Base-by-base conservation (phyloP, 2,888 invertebrate species). In the Eudemis profundana region DNA sequence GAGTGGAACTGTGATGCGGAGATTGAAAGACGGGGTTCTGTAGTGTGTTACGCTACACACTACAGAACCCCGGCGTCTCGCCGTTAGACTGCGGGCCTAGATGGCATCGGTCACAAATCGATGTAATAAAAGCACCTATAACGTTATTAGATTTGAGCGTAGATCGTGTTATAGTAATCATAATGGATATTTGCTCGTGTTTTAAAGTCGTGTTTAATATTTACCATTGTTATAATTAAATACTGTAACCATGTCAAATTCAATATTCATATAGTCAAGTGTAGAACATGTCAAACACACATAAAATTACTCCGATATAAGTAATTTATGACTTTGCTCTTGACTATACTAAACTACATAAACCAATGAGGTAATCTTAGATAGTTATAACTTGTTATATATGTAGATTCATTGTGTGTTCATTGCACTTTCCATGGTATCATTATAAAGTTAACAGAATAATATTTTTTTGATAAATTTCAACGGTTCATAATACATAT, bases 371-470 rank as follows among this genome's bases (percentile, higher is more conserved):
- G 33, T 33, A 33, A 10, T 33, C 33, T 5, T 33, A 33, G 33
- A 33, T 8, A 50, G 8, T 38, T 36, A 12, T 1, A 27, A 47
- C 23, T 21, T 40, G 8, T 53, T 8, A 21, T 8, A 42, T 10
- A 21, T 8, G 17, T 10, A 17, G 19, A 19, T 42, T 42, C 15
- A 42, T 21, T 46, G 29, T 27, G 27, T 29, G 49, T 42, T 54
- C 21, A 46, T 38, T 23, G 27, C 53, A 53, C 42, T 61, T 53
- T 53, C 53, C 36, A 46, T 53, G 46, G 53, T 61, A 51, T 46
- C 46, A 54, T 42, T 38, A 46, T 14, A 61, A n/a, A 1, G 42
- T 29, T 56, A 29, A 56, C 29, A 14, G 12, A 19, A 60, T 33
- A 23, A 27, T 40, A 15, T 56, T 49, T 49, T 56, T 62, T 62